A percentile compares a stretch with the other conserved stretches of the same genome.
Evolutionary conservation across 2,113 vertebrate species (phyloP).

Genomic region (Oreochromis aureus): DNA sequence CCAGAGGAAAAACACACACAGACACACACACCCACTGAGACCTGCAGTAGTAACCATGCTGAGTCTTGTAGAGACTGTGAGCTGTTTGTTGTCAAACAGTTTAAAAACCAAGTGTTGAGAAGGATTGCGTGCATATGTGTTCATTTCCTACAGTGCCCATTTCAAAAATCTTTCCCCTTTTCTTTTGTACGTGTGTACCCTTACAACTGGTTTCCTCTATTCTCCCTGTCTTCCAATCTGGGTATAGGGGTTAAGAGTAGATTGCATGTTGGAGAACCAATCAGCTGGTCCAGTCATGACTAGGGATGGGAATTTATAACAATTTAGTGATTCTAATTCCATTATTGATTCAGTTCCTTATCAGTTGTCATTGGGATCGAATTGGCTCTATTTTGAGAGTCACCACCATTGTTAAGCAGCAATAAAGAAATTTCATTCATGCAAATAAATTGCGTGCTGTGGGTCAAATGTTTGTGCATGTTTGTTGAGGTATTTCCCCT

Average conservation of each 20-base stretch:
- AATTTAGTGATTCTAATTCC: neutral
- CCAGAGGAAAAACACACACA: neutral
- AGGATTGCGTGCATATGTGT: neutral
- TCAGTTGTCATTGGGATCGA: neutral
- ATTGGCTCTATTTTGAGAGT: neutral
- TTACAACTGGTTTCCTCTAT: neutral
- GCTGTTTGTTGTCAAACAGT: neutral
- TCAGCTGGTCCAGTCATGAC: conserved; percentile 24
- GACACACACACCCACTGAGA: neutral
- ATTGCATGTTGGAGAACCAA: conserved; percentile 2
- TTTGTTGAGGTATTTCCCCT: neutral
- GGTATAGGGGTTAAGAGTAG: neutral
- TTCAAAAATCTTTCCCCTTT: neutral
- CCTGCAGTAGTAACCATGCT: neutral
- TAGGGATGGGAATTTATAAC: neutral
- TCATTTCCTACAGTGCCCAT: neutral
- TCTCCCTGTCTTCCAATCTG: neutral
- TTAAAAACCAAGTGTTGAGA: neutral
- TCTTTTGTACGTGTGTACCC: neutral
- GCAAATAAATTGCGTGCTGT: neutral
- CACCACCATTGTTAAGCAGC: neutral
- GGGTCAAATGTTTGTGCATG: neutral
- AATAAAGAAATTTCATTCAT: neutral
- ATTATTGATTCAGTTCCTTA: neutral
- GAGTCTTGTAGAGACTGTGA: neutral